Percentiles rank a stretch among this genome's conserved stretches.
These are phyloP conservation scores for Theodoxus fluviatilis DNA, from an alignment of 2,888 invertebrate species.

Conservation along the genomic window DNA sequence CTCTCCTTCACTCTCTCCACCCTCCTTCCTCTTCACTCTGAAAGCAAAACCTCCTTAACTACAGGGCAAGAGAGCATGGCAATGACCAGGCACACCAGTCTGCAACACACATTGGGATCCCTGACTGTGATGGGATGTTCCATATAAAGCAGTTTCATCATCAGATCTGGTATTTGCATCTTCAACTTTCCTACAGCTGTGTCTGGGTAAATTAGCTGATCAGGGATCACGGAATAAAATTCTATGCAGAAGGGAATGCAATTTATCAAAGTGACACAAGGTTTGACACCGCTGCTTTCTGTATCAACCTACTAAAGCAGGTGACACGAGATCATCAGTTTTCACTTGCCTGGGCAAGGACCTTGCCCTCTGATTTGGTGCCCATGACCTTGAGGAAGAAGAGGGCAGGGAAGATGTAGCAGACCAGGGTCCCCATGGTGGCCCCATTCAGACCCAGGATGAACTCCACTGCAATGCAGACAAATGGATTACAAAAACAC, in stretches of 20 bases:
- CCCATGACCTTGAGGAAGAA: constrained; percentile 85
- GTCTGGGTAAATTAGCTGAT: too few species aligned
- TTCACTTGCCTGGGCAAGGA: constrained; percentile 78
- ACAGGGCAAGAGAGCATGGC: background rate
- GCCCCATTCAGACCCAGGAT: constrained; percentile 93
- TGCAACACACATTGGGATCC: too few species aligned
- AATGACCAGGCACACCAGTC: too few species aligned
- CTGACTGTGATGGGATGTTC: too few species aligned
- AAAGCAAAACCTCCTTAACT: background rate
- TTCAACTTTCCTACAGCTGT: too few species aligned
- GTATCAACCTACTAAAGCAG: background rate
- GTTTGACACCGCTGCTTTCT: background rate
- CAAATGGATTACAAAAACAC: background rate
- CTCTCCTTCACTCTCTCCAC: too few species aligned
- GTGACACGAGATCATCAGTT: background rate
- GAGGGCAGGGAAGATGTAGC: constrained; percentile 89
- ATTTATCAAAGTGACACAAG: too few species aligned
- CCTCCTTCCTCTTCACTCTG: background rate
- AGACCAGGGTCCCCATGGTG: constrained; percentile 92
- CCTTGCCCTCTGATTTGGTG: constrained; percentile 83
- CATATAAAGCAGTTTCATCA: too few species aligned
- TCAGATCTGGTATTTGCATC: too few species aligned
- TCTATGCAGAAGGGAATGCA: too few species aligned
- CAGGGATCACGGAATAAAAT: too few species aligned
- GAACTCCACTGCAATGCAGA: constrained; percentile 71